Evolutionary conservation across 1,140 invertebrate species (phyloP).

Genomic region (Matsumurasca onukii): DNA sequence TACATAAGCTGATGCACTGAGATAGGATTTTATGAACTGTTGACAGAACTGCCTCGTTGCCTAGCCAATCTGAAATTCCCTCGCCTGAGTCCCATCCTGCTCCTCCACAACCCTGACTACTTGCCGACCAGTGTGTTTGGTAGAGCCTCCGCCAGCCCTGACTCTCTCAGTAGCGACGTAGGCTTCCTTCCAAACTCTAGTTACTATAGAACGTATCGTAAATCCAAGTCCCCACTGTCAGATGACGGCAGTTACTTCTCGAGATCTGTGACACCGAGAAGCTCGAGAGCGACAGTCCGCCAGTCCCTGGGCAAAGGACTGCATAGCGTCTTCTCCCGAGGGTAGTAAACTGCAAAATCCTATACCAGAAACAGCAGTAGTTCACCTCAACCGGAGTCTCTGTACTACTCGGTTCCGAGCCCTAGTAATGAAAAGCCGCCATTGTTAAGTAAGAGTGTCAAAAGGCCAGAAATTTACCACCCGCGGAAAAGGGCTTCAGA

Average conservation of each 20-base stretch:
- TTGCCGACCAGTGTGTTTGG: constrained; percentile 3
- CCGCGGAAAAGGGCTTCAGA: neutral
- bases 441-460: too few relatives aligned
- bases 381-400: too few relatives aligned
- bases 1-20: too few relatives aligned
- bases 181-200: neutral
- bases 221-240: constrained; percentile 15
- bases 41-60: too few relatives aligned
- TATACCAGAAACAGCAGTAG: neutral
- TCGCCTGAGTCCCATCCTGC: constrained; percentile 16
- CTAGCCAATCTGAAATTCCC: constrained; percentile 22
- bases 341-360: neutral
- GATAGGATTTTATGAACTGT: too few relatives aligned
- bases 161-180: neutral
- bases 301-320: too few relatives aligned
- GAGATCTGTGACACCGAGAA: neutral
- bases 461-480: neutral
- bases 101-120: neutral
- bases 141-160: constrained; percentile 19
- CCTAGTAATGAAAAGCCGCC: too few relatives aligned
- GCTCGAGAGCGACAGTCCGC: neutral
- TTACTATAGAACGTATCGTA: neutral
- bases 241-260: constrained; percentile 2
- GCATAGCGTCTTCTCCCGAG: neutral
- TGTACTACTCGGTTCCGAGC: too few relatives aligned